phyloP scores from a whole-genome alignment of 2,113 vertebrate species.

The Nycticorax nycticorax region DNA sequence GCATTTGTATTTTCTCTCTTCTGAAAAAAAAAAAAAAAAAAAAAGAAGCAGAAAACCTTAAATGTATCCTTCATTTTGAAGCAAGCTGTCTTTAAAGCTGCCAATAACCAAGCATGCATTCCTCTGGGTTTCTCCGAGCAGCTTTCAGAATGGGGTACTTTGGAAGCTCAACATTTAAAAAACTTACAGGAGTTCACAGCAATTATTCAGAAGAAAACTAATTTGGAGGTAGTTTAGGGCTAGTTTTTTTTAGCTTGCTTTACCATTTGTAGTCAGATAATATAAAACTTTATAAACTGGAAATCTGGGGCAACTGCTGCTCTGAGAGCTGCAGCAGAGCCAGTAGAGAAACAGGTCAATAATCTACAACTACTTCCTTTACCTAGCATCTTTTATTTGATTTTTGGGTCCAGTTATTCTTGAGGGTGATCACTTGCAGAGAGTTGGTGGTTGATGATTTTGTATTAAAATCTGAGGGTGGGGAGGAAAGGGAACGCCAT shows the following conservation, averaged over 20 bases:
- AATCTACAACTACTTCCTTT: background rate
- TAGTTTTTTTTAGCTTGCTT: background rate
- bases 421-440: background rate
- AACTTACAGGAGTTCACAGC: background rate
- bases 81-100: background rate
- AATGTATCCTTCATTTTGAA: background rate
- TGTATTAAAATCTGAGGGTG: background rate
- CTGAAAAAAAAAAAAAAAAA: slow-evolving; percentile 70
- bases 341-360: background rate
- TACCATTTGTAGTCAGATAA: background rate
- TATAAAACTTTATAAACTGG: slow-evolving; percentile 6
- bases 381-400: background rate
- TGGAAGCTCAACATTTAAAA: background rate
- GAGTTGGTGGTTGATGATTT: background rate
- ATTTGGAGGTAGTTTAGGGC: background rate
- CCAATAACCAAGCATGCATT: background rate
- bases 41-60: background rate
- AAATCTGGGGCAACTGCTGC: background rate
- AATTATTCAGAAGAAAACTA: background rate
- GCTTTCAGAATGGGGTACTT: background rate
- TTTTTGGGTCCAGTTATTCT: background rate
- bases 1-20: slow-evolving; percentile 99
- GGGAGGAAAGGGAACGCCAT: background rate
- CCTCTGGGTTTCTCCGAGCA: background rate
- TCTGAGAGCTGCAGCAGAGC: background rate